These are phyloP conservation scores for Phoxinus dragarum DNA, from an alignment of 2,797 vertebrate genomes.

Conservation along the genomic window DNA sequence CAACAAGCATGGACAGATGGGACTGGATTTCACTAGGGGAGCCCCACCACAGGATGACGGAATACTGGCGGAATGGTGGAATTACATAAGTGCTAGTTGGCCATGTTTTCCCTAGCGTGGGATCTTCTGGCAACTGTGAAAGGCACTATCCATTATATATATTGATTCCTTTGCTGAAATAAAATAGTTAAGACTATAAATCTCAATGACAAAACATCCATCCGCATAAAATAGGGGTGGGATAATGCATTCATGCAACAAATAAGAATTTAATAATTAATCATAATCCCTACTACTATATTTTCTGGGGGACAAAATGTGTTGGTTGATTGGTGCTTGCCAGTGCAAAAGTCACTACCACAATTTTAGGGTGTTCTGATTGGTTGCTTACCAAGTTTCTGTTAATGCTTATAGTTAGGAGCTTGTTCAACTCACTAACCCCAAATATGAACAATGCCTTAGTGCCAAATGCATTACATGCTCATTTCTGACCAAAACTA, in stretches of 20 bases:
- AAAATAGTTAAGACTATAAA: background rate
- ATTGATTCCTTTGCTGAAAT: slow-evolving; percentile 6
- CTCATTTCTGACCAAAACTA: background rate
- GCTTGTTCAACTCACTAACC: background rate
- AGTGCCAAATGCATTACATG: background rate
- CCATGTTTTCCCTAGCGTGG: slow-evolving; percentile 12
- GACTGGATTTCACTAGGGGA: slow-evolving; percentile 42
- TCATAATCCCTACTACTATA: background rate
- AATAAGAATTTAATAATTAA: background rate
- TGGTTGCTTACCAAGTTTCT: background rate
- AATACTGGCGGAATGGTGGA: slow-evolving; percentile 9
- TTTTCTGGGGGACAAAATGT: accelerated
- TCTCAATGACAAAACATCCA: background rate
- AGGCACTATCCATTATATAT: background rate
- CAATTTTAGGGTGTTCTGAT: background rate
- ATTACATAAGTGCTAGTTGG: slow-evolving; percentile 33
- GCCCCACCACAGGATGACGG: slow-evolving; percentile 28
- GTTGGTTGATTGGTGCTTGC: background rate
- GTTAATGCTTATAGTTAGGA: background rate
- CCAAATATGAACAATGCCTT: background rate
- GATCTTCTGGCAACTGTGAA: slow-evolving; percentile 11
- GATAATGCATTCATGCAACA: background rate
- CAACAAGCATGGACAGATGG: slow-evolving; percentile 38
- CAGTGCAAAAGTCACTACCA: background rate
- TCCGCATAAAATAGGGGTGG: background rate